Evolutionary conservation across 1,140 invertebrate species (phyloP), one percentile per base, ranked within the genome.

Genomic region (Drosophila azteca): DNA sequence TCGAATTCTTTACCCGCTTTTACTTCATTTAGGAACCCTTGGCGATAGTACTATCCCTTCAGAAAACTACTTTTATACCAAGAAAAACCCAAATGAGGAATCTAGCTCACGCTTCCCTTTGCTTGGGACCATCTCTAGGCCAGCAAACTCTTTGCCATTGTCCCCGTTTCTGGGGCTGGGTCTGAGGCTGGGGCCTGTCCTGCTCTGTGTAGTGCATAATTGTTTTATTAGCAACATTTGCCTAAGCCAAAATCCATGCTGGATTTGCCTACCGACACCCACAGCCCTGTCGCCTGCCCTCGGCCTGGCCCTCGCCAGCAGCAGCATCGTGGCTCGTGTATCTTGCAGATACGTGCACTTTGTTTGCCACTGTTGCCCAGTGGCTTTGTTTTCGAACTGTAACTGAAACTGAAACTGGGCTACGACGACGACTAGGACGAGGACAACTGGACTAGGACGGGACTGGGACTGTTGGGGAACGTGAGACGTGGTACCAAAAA

Each of bases 151-250:
- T 26, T 49, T 76, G 58, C 45, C 69, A 61, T 61, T 79, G 52
- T 50, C 64, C 55, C 62, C 53, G 17, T 49, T 57, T 62, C 48
- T 55, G 58, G 52, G 46, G 51, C 24, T 26, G 24, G 24, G 24
- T 62, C 48, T 55, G 58, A 49, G 46, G 51, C 24, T 26, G 24
- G 24, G 24, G 24, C 24, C 15, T 78, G 59, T 60, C 59, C 45
- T 55, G 59, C 29, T 53, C 55, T 74, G 31, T 85, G 74, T 70
- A 77, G 73, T 81, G 81, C 83, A 85, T 85, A 85, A 85, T 85
- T 85, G 82, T 85, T 85, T 85, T 85, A 85, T 85, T 85, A 85
- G 82, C 82, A 65, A 59, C 79, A 83, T 83, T 83, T 83, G 75
- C 79, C 79, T 75, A 76, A 84, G 76, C 70, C 71, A 44, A 79